Evolutionary conservation across 2,797 vertebrate species (phyloP), one percentile per base, ranked within the genome.

Genomic region (Botia almorhae): DNA sequence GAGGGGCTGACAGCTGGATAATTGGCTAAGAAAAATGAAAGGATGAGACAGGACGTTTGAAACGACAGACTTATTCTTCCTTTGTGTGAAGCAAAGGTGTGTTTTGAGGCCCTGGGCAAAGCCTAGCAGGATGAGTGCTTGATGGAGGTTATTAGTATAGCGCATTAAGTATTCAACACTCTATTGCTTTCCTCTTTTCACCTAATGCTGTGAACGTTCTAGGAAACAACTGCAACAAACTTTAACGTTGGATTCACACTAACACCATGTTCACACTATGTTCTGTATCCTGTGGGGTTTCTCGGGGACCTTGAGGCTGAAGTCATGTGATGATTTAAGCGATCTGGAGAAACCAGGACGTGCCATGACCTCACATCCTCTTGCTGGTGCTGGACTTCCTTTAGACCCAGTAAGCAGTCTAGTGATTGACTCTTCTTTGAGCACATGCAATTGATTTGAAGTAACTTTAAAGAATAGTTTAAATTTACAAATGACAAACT

Each of bases 141-240:
- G 61, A 50, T 68, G 80, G 55, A 67, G 69, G 63, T 67, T 75
- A 16, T 53, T 10, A 48, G 29, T 23, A 53, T 74, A 70, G 23
- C 55, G 60, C n/a, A 82, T 89, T 81, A 90, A 88, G 85, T 85
- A 90, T 91, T 91, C 77, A 89, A 84, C 67, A 65, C 80, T 78
- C 16, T 2, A 81, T 88, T 90, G 89, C 85, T 83, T 88, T 90
- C 88, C 85, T 82, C 88, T 84, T 80, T 61, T 73, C 19, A n/a
- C 82, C 84, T 88, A 80, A 86, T 65, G 72, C 43, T 84, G 74
- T 82, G 79, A 83, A 78, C 82, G 75, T 89, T 88, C 72, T 78
- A 92, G 92, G 92, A 93, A 93, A 92, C 92, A 93, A 90, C 92
- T 93, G 90, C 81, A 78, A 74, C 85, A 87, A 85, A 87, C 23